Percentiles rank a stretch among this genome's conserved stretches.
Evolutionary conservation across 1,140 invertebrate species (phyloP).

Genomic region (Callitettix versicolor): DNA sequence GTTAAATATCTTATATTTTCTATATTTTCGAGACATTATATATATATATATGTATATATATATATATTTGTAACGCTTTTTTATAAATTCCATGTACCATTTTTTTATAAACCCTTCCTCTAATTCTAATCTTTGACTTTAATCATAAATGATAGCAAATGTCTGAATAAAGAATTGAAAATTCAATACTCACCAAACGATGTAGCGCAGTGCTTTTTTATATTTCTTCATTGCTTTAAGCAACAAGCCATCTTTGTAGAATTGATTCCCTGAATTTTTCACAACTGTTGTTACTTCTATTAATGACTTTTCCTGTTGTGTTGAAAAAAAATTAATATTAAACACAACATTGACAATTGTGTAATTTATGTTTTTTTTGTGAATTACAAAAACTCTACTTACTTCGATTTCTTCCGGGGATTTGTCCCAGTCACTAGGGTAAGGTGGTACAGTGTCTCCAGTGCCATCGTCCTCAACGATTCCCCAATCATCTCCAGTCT

Average conservation of each 20-base stretch:
- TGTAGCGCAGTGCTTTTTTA: slow-evolving; percentile 59
- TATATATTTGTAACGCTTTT: too few relatives aligned
- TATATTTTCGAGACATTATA: too few relatives aligned
- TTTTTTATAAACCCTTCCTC: too few relatives aligned
- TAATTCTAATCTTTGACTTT: too few relatives aligned
- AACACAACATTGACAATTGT: background rate
- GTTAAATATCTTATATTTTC: too few relatives aligned
- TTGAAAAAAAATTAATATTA: slow-evolving; percentile 1
- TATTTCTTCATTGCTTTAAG: slow-evolving; percentile 55
- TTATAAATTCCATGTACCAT: too few relatives aligned
- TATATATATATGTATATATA: too few relatives aligned
- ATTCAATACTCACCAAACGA: slow-evolving; percentile 38
- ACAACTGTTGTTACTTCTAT: slow-evolving; percentile 42
- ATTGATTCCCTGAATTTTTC: slow-evolving; percentile 59
- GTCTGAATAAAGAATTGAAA: too few relatives aligned
- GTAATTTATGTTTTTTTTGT: background rate
- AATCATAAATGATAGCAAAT: too few relatives aligned
- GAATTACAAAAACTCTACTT: background rate
- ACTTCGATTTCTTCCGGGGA: slow-evolving; percentile 17
- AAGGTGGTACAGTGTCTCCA: slow-evolving; percentile 59
- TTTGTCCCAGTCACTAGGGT: slow-evolving; percentile 57
- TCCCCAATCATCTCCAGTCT: slow-evolving; percentile 47
- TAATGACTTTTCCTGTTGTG: slow-evolving; percentile 28
- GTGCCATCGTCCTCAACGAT: slow-evolving; percentile 57
- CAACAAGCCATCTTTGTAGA: slow-evolving; percentile 49